phyloP scores from a whole-genome alignment of 2,113 vertebrate genomes.

The Entosphenus tridentatus region DNA sequence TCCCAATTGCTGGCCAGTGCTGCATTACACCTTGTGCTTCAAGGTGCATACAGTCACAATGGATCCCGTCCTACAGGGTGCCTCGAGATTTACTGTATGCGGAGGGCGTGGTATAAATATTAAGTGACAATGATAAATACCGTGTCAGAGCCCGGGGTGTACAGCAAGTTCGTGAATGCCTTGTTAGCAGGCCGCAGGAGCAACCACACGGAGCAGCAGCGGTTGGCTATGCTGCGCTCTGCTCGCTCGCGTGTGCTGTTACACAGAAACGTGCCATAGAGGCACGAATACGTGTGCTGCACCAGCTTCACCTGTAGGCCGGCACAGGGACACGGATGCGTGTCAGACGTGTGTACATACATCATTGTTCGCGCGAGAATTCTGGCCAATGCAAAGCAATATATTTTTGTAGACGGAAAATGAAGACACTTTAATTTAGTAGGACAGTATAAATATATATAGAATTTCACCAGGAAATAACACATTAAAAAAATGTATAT shows the following conservation, averaged over 20 bases:
- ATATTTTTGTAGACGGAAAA: too few relatives aligned
- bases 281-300: constrained; percentile 90
- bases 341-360: too few relatives aligned
- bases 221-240: constrained; percentile 60
- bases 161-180: constrained; percentile 96
- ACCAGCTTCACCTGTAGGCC: constrained; percentile 71
- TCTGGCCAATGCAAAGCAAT: too few relatives aligned
- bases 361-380: too few relatives aligned
- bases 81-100: not conserved
- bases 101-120: not conserved
- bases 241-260: constrained; percentile 80
- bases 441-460: too few relatives aligned
- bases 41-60: not conserved
- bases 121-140: constrained; percentile 20
- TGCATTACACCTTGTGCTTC: not conserved
- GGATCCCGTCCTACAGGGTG: not conserved
- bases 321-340: not conserved
- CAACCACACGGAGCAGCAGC: constrained; percentile 86
- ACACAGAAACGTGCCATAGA: constrained; percentile 85
- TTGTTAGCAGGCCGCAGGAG: constrained; percentile 77
- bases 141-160: constrained; percentile 66
- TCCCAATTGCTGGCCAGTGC: not conserved
- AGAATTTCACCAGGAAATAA: too few relatives aligned
- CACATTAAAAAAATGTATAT: too few relatives aligned
- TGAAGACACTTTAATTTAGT: too few relatives aligned